A percentile compares a stretch with the other conserved stretches of the same genome.
These are phyloP conservation scores for Onychomys arenicola DNA, from an alignment of 2,797 vertebrate species.

Conservation along the genomic window DNA sequence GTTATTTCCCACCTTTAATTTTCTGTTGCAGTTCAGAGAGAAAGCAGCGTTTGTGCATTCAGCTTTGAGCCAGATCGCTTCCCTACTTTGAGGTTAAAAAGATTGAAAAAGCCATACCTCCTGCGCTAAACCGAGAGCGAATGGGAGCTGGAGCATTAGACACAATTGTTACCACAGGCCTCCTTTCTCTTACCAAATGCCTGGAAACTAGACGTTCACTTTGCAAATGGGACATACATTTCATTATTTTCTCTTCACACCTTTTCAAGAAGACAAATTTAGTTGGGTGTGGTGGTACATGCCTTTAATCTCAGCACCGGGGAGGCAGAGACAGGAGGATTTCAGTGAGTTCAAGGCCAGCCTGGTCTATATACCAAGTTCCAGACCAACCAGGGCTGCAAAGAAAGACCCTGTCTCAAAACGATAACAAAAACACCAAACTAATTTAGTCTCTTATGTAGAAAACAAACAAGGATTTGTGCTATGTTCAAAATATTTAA, in stretches of 20 bases:
- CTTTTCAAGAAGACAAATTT: background rate
- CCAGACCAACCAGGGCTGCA: background rate
- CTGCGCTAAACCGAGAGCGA: background rate
- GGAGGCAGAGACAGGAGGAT: background rate
- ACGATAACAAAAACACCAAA: background rate
- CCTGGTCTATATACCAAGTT: background rate
- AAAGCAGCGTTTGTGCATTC: background rate
- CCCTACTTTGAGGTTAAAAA: background rate
- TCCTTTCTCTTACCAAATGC: background rate
- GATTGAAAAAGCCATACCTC: background rate
- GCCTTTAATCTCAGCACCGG: background rate
- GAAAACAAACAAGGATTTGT: background rate
- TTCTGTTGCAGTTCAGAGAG: background rate
- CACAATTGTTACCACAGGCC: background rate
- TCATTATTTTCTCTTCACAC: background rate
- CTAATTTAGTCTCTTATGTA: background rate
- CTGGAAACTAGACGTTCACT: background rate
- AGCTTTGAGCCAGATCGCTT: background rate
- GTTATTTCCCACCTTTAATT: background rate
- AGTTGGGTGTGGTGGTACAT: background rate
- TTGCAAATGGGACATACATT: no score
- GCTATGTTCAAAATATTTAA: background rate
- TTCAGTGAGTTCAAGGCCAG: background rate
- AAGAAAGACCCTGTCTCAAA: background rate
- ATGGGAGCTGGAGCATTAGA: background rate